phyloP scores from a whole-genome alignment of 2,888 invertebrate genomes.

The Ectemnius continuus region DNA sequence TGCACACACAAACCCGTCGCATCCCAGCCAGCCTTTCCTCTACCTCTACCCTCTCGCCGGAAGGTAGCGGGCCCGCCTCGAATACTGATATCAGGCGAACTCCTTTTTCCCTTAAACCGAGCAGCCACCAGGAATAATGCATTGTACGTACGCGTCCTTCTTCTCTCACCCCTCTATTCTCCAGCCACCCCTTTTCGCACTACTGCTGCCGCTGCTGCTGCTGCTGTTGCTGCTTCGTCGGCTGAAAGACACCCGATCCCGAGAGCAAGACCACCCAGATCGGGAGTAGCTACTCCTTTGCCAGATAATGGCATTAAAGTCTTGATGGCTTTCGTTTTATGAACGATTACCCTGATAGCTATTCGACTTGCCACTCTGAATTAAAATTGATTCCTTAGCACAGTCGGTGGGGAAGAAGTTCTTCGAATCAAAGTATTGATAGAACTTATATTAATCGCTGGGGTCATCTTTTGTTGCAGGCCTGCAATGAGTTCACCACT shows the following conservation, averaged over 20 bases:
- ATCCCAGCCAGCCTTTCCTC: conserved; percentile 13
- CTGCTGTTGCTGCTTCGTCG: conserved; percentile 13
- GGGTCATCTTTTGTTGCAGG: conserved; percentile 79
- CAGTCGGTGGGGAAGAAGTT: too few species aligned
- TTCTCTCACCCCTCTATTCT: conserved; percentile 42
- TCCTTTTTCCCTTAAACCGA: conserved; percentile 72
- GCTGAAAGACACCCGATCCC: neutral
- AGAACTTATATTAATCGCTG: too few species aligned
- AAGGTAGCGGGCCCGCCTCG: conserved; percentile 66
- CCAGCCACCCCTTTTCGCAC: conserved; percentile 17
- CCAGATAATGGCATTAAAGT: too few species aligned
- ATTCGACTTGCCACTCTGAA: too few species aligned
- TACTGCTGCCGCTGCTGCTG: conserved; percentile 3
- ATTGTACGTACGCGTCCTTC: conserved; percentile 67
- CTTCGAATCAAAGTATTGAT: too few species aligned
- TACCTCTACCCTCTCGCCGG: conserved; percentile 18
- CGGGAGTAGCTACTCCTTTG: neutral
- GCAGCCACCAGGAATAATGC: conserved; percentile 73
- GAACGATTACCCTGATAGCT: conserved; percentile 2
- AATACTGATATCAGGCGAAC: conserved; percentile 77
- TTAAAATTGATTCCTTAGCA: too few species aligned
- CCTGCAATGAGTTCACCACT: conserved; percentile 99
- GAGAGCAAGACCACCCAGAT: neutral
- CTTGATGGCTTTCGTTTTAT: neutral
- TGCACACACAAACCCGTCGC: conserved; percentile 47